Conservation (phyloP, 2,113 vertebrate genomes). For the Platichthys flesus region DNA sequence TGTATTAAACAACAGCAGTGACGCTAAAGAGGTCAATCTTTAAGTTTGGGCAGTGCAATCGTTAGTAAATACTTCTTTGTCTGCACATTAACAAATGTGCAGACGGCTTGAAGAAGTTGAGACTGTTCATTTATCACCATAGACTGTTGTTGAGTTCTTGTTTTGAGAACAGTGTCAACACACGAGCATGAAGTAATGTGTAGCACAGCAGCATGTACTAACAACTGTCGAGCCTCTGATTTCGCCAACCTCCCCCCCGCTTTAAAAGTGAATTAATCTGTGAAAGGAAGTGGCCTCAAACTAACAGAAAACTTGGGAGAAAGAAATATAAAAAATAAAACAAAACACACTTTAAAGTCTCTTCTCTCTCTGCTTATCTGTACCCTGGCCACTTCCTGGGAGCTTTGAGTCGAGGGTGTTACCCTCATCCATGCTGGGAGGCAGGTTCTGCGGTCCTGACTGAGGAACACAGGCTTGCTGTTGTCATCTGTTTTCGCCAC, state of each 20-base stretch:
- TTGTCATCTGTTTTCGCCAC: slow-evolving; percentile 53
- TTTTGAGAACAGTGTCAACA: background rate
- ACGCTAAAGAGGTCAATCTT: slow-evolving; percentile 28
- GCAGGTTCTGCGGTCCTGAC: slow-evolving; percentile 46
- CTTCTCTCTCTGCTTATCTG: slow-evolving; percentile 3
- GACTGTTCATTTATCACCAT: slow-evolving; percentile 1
- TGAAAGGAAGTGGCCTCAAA: slow-evolving; percentile 26
- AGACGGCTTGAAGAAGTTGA: slow-evolving; percentile 8
- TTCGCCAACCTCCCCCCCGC: background rate
- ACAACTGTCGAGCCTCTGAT: background rate
- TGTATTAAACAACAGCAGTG: slow-evolving; percentile 18
- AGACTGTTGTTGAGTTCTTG: background rate
- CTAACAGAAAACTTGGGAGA: background rate
- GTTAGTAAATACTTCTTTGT: slow-evolving; percentile 9
- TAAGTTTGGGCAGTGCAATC: slow-evolving; percentile 22
- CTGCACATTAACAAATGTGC: slow-evolving; percentile 13
- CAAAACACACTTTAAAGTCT: slow-evolving; percentile 14
- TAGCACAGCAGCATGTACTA: background rate
- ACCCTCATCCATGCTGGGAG: slow-evolving; percentile 28
- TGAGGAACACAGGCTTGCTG: slow-evolving; percentile 66
- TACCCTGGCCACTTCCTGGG: background rate
- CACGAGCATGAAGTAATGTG: background rate
- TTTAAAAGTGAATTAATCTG: slow-evolving; percentile 22
- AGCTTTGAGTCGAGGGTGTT: slow-evolving; percentile 9
- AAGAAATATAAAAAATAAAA: background rate